These are phyloP conservation scores for Dicerorhinus sumatrensis DNA, from an alignment of 2,113 vertebrate species.

Conservation along the genomic window DNA sequence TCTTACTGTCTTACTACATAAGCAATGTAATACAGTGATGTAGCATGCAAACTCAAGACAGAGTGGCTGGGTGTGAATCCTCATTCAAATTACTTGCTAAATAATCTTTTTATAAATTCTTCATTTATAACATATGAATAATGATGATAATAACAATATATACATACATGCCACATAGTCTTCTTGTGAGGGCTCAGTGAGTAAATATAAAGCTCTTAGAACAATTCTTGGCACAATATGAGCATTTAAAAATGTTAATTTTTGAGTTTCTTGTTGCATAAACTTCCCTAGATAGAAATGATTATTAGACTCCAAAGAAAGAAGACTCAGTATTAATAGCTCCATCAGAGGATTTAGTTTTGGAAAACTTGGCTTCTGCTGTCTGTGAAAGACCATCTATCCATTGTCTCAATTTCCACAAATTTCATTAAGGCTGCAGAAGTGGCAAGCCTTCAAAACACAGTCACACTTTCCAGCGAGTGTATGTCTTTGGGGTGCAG, in stretches of 20 bases:
- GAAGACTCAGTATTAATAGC: not conserved
- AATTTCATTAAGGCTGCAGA: not conserved
- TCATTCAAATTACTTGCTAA: slow-evolving; percentile 2
- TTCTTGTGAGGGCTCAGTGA: not conserved
- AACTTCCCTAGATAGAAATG: not conserved
- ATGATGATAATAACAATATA: not conserved
- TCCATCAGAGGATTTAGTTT: not conserved
- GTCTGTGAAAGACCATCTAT: not conserved
- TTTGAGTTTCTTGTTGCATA: not conserved
- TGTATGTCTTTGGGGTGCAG: not conserved
- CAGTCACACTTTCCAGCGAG: not conserved
- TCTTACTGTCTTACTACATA: not conserved
- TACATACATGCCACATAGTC: not conserved
- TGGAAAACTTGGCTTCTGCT: not conserved
- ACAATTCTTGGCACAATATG: not conserved
- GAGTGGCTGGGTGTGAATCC: not conserved
- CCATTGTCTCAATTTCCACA: not conserved
- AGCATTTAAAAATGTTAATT: slow-evolving; percentile 18
- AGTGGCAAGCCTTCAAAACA: not conserved
- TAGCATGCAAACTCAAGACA: not conserved
- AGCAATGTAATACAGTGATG: not conserved
- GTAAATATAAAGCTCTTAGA: not conserved
- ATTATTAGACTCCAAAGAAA: not conserved
- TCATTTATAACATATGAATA: not conserved
- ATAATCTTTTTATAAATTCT: not conserved